A percentile compares a stretch with the other conserved stretches of the same genome.
Conservation (phyloP, 2,797 vertebrate genomes). For the Sardinella longiceps region DNA sequence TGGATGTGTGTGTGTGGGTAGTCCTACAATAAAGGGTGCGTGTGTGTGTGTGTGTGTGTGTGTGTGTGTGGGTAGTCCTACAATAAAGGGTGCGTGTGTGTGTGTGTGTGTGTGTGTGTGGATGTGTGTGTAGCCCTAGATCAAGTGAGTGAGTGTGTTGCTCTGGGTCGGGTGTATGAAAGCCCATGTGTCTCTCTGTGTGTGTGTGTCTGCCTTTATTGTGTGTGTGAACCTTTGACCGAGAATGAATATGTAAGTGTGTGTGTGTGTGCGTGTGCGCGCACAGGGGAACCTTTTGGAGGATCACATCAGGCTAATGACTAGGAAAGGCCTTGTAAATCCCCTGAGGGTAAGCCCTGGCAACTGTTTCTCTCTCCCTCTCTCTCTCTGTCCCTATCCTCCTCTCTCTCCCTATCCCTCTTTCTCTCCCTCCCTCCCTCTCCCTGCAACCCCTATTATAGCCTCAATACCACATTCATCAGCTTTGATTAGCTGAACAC, state of each 20-base stretch:
- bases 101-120: not conserved
- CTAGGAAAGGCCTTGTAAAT: conserved; percentile 2
- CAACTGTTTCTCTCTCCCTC: not conserved
- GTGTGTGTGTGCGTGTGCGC: conserved; percentile 13
- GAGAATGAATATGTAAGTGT: conserved; percentile 4
- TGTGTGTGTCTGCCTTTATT: not conserved
- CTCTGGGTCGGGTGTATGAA: not conserved
- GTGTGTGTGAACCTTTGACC: not conserved
- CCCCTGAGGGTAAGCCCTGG: conserved; percentile 14
- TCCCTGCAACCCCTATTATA: not conserved
- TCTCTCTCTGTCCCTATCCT: not conserved
- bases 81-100: conserved; percentile 4
- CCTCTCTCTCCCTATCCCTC: not conserved
- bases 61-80: conserved; percentile 9
- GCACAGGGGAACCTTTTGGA: conserved; percentile 2
- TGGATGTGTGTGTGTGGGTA: not conserved
- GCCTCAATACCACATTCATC: conserved; percentile 23
- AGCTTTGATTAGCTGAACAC: conserved; percentile 5
- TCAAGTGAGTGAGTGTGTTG: not conserved
- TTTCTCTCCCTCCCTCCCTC: not conserved
- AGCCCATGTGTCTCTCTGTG: not conserved
- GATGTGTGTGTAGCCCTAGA: not conserved
- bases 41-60: conserved; percentile 2
- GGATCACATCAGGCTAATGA: conserved; percentile 23
- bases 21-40: not conserved